phyloP scores from a whole-genome alignment of 2,797 vertebrate species.

The Falco concolor region DNA sequence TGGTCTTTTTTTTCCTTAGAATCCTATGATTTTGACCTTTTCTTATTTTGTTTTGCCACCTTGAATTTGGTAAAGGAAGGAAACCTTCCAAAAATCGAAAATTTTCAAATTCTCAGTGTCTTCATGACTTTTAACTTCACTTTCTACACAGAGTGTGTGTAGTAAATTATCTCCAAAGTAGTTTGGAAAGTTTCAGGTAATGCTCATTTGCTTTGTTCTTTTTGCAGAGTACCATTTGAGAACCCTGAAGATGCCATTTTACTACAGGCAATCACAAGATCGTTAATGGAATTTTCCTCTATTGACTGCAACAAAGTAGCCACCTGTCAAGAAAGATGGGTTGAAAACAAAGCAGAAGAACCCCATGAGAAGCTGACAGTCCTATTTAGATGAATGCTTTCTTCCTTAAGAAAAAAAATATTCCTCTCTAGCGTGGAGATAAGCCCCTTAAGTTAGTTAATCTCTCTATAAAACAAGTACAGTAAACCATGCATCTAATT shows the following conservation, averaged over 20 bases:
- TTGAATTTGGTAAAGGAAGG: background rate
- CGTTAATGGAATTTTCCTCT: slow-evolving; percentile 65
- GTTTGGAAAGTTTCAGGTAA: background rate
- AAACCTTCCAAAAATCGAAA: background rate
- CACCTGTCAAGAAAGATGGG: slow-evolving; percentile 54
- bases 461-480: background rate
- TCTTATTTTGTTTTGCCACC: background rate
- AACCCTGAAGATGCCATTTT: slow-evolving; percentile 59
- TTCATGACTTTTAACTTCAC: background rate
- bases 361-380: slow-evolving; percentile 60
- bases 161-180: background rate
- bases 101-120: background rate
- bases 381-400: slow-evolving; percentile 63
- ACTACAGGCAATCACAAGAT: slow-evolving; percentile 61
- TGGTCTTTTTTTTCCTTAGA: background rate
- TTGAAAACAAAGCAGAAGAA: slow-evolving; percentile 5
- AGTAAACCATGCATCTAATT: background rate
- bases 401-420: background rate
- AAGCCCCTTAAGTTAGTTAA: background rate
- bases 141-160: background rate
- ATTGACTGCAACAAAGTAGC: slow-evolving; percentile 74
- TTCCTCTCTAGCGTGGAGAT: background rate
- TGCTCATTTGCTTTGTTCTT: background rate
- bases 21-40: background rate
- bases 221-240: slow-evolving; percentile 58